Evolutionary conservation across 2,888 invertebrate species (phyloP).

Genomic region (Thera obeliscata): DNA sequence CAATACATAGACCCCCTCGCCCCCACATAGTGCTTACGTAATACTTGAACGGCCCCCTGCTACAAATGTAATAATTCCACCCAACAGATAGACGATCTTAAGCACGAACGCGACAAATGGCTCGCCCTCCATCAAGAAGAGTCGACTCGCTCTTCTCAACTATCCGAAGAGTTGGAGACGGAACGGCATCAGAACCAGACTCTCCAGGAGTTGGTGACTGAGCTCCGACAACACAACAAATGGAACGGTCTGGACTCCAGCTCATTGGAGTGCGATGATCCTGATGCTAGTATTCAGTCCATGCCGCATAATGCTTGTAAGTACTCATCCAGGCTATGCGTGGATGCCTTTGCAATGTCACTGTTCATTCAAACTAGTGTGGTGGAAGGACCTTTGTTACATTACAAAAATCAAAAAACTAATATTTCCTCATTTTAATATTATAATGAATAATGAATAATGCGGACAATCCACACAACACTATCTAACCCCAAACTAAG

Average conservation of each 20-base stretch:
- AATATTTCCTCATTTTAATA: too few relatives aligned
- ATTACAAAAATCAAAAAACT: too few relatives aligned
- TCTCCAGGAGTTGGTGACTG: constrained; percentile 64
- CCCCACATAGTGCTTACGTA: too few relatives aligned
- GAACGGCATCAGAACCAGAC: constrained; percentile 59
- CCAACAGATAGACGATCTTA: constrained; percentile 77
- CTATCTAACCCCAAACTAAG: too few relatives aligned
- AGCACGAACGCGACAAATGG: constrained; percentile 72
- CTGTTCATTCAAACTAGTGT: too few relatives aligned
- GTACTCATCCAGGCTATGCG: constrained; percentile 33
- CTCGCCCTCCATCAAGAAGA: constrained; percentile 62
- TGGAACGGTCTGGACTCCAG: constrained; percentile 67
- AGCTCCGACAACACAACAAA: constrained; percentile 66
- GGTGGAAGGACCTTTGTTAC: too few relatives aligned
- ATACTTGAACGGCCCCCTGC: too few relatives aligned
- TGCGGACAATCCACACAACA: too few relatives aligned
- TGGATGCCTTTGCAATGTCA: too few relatives aligned
- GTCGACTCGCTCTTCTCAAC: constrained; percentile 50
- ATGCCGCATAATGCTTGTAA: constrained; percentile 68
- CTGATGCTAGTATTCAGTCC: constrained; percentile 65
- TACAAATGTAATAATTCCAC: not conserved
- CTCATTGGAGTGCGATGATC: constrained; percentile 73
- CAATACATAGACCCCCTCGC: too few relatives aligned
- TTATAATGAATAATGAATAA: too few relatives aligned
- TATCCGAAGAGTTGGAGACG: constrained; percentile 63